Evolutionary conservation across 2,113 vertebrate species (phyloP).

Genomic region (Ploceus nigricollis): DNA sequence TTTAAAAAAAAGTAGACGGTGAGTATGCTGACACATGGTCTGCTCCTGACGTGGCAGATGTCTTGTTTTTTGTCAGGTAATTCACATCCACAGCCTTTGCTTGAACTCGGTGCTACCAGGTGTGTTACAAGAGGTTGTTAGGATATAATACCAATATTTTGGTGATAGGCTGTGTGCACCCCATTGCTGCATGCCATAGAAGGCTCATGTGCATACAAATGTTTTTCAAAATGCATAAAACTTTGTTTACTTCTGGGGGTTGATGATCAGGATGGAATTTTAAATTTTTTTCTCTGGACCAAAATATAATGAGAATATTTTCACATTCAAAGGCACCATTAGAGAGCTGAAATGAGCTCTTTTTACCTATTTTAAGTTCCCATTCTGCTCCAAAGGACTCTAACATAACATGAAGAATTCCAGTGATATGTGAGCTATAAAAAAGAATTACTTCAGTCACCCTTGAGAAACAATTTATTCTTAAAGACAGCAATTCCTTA

Average conservation of each 20-base stretch:
- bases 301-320: not conserved
- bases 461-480: not conserved
- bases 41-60: not conserved
- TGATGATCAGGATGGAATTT: not conserved
- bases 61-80: not conserved
- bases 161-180: not conserved
- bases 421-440: not conserved
- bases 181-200: not conserved
- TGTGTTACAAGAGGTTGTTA: not conserved
- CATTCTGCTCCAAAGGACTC: not conserved
- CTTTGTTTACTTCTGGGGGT: not conserved
- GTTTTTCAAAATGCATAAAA: not conserved
- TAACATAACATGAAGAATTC: not conserved
- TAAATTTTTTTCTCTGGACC: not conserved
- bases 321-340: not conserved
- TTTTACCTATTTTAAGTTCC: not conserved
- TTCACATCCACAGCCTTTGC: not conserved
- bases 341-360: not conserved
- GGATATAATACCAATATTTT: not conserved
- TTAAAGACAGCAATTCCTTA: not conserved
- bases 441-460: not conserved
- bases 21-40: not conserved
- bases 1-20: not conserved
- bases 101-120: not conserved
- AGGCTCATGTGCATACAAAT: not conserved